Percentiles rank a stretch among this genome's conserved stretches.
These are phyloP conservation scores for Anthoptus insignis DNA, from an alignment of 2,888 invertebrate genomes.

Conservation along the genomic window DNA sequence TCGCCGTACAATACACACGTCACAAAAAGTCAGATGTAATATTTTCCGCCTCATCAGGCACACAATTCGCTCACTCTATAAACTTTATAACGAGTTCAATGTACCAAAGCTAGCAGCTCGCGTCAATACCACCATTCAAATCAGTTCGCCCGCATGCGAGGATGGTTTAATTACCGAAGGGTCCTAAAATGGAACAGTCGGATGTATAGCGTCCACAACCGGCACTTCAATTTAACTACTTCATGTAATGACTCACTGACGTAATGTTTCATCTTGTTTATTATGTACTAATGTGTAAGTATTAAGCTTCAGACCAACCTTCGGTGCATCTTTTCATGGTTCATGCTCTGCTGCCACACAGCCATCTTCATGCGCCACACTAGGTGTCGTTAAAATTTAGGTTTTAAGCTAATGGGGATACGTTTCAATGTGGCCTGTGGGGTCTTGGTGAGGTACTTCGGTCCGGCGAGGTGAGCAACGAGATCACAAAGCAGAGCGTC, in stretches of 20 bases:
- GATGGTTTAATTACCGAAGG: slow-evolving; percentile 61
- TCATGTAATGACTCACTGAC: slow-evolving; percentile 36
- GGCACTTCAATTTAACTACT: slow-evolving; percentile 25
- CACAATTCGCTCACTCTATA: slow-evolving; percentile 22
- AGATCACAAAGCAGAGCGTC: slow-evolving; percentile 78
- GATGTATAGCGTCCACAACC: slow-evolving; percentile 24
- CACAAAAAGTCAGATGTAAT: slow-evolving; percentile 8
- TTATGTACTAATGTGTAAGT: slow-evolving; percentile 41
- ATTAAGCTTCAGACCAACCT: slow-evolving; percentile 38
- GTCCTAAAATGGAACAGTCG: slow-evolving; percentile 45
- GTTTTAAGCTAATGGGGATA: slow-evolving; percentile 43
- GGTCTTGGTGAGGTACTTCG: slow-evolving; percentile 36
- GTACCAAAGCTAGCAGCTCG: slow-evolving; percentile 52
- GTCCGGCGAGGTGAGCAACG: slow-evolving; percentile 75
- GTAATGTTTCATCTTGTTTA: slow-evolving; percentile 31
- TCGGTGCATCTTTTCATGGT: slow-evolving; percentile 69
- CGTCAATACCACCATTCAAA: slow-evolving; percentile 69
- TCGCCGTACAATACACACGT: neutral
- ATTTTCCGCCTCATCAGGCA: slow-evolving; percentile 18
- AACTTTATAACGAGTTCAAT: slow-evolving; percentile 55
- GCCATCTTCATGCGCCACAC: slow-evolving; percentile 67
- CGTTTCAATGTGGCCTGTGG: slow-evolving; percentile 2
- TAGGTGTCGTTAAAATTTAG: slow-evolving; percentile 51
- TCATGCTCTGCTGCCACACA: slow-evolving; percentile 76
- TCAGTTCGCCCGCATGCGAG: slow-evolving; percentile 65